These are phyloP conservation scores for Macrochelys suwanniensis DNA, from an alignment of 2,797 vertebrate species.

Conservation along the genomic window DNA sequence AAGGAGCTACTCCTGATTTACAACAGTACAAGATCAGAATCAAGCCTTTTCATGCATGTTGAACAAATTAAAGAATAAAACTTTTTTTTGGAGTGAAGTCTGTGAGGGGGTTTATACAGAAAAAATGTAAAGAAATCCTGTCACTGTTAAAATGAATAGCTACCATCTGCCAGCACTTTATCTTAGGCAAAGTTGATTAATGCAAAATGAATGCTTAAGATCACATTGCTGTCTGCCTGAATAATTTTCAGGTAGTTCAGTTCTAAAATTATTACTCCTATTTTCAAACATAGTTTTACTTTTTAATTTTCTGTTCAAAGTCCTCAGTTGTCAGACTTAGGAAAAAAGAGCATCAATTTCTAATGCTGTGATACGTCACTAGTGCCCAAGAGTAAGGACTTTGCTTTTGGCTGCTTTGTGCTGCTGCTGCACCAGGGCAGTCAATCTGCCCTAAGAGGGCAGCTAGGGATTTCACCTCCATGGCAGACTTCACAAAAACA, in stretches of 20 bases:
- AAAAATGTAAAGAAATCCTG: constrained; percentile 78
- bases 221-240: constrained; percentile 72
- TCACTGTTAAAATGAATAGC: constrained; percentile 79
- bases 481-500: not conserved
- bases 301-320: not conserved
- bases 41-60: constrained; percentile 50
- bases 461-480: constrained; percentile 38
- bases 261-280: constrained; percentile 43
- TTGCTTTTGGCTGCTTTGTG: not conserved
- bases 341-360: constrained; percentile 27
- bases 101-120: constrained; percentile 57
- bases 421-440: accelerated
- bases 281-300: constrained; percentile 4
- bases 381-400: not conserved
- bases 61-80: constrained; percentile 74
- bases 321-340: constrained; percentile 1
- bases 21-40: constrained; percentile 28
- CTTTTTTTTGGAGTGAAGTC: constrained; percentile 71
- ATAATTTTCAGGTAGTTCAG: constrained; percentile 76
- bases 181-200: constrained; percentile 80
- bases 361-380: not conserved
- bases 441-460: not conserved
- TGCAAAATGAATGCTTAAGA: constrained; percentile 76
- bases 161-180: constrained; percentile 82
- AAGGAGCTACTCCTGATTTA: constrained; percentile 22